Evolutionary conservation across 1,140 invertebrate species (phyloP).

Genomic region (Bilobella aurantiaca): DNA sequence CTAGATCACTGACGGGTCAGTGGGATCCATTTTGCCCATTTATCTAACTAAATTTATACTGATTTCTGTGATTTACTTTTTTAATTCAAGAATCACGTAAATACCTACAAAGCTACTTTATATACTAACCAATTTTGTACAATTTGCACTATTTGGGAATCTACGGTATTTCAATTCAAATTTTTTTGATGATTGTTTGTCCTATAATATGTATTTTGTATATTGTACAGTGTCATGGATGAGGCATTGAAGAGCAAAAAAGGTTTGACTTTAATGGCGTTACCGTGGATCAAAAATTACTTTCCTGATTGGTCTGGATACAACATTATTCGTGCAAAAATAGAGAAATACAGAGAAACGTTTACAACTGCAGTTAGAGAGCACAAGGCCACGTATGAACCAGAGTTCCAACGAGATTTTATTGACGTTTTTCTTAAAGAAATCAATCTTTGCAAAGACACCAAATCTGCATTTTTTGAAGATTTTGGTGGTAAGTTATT

Average conservation of each 20-base stretch:
- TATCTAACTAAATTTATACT: too few species aligned
- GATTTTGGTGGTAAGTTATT: constrained; percentile 2
- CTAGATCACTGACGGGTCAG: too few species aligned
- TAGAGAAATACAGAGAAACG: background rate
- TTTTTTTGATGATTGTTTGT: too few species aligned
- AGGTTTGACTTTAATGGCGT: background rate
- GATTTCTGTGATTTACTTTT: too few species aligned
- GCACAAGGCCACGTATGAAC: background rate
- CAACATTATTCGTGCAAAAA: background rate
- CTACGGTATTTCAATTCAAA: too few species aligned
- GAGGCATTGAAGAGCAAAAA: background rate
- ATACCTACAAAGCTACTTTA: too few species aligned
- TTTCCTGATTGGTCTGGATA: constrained; percentile 6
- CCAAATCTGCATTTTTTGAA: background rate
- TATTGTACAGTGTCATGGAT: background rate
- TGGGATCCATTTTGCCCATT: too few species aligned
- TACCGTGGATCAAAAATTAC: background rate
- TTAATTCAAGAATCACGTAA: too few species aligned
- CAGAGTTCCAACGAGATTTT: background rate
- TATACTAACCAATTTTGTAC: too few species aligned
- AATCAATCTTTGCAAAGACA: too few species aligned
- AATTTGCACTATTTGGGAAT: too few species aligned
- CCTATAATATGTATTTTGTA: background rate
- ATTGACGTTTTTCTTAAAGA: constrained; percentile 6
- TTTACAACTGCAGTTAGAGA: background rate